Conservation (phyloP, 2,797 vertebrate species). For the Manis crassicaudata region DNA sequence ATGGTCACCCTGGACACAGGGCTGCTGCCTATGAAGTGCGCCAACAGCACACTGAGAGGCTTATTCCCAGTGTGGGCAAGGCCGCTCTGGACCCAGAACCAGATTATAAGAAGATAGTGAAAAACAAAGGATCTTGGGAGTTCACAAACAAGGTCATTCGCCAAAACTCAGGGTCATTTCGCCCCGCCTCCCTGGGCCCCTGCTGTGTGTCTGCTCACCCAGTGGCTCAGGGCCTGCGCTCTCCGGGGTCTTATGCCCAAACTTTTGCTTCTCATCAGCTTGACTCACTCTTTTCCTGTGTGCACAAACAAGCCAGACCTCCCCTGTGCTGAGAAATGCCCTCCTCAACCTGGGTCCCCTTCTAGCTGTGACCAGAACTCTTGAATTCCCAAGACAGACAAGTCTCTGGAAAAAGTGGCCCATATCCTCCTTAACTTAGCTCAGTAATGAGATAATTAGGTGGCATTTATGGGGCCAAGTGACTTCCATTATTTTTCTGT, state of each 20-base stretch:
- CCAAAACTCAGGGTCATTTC: background rate
- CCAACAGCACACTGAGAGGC: background rate
- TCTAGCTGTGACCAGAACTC: background rate
- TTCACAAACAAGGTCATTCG: background rate
- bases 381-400: background rate
- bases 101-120: background rate
- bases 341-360: background rate
- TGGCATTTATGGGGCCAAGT: no score
- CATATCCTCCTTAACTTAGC: background rate
- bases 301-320: background rate
- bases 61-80: background rate
- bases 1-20: background rate
- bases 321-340: background rate
- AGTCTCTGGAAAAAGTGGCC: background rate
- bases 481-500: background rate
- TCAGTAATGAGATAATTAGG: background rate
- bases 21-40: background rate
- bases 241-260: background rate
- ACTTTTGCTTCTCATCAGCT: background rate
- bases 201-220: no score
- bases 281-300: background rate
- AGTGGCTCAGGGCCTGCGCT: rapidly evolving
- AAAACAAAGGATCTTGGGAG: background rate
- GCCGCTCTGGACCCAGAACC: background rate
- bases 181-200: background rate